Conservation (phyloP, 2,888 invertebrate genomes). For the Nesidiocoris tenuis region DNA sequence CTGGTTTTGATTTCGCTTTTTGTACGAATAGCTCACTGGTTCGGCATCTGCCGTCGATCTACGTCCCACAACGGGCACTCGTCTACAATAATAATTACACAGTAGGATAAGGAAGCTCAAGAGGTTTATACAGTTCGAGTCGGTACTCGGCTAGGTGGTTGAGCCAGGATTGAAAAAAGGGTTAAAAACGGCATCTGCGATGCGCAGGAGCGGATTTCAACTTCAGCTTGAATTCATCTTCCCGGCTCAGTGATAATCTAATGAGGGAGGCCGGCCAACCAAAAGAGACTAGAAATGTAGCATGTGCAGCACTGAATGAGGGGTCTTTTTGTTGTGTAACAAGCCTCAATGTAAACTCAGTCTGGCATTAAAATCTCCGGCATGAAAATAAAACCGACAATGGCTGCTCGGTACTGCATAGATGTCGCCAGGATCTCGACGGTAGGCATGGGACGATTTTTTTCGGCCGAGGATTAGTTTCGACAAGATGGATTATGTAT, state of each 20-base stretch:
- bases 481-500: background rate
- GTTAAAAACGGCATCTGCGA: constrained; percentile 8
- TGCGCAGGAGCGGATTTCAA: constrained; percentile 21
- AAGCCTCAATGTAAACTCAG: constrained; percentile 9
- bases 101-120: background rate
- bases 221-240: constrained; percentile 30
- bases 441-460: no score
- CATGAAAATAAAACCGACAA: constrained; percentile 10
- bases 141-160: background rate
- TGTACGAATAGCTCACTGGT: no score
- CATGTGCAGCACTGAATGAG: background rate
- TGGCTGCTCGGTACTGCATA: constrained; percentile 17
- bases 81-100: background rate
- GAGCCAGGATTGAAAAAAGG: no score
- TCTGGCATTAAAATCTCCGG: constrained; percentile 24
- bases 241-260: constrained; percentile 27
- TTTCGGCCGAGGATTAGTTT: background rate
- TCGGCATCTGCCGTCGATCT: no score
- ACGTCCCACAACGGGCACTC: no score
- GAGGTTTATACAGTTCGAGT: background rate
- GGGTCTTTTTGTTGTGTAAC: constrained; percentile 4
- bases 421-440: constrained; percentile 7
- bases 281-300: background rate
- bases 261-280: background rate
- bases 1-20: no score